A percentile compares a stretch with the other conserved stretches of the same genome.
Conservation (phyloP, 2,888 invertebrate genomes). For the Sphaeridia pumilis region DNA sequence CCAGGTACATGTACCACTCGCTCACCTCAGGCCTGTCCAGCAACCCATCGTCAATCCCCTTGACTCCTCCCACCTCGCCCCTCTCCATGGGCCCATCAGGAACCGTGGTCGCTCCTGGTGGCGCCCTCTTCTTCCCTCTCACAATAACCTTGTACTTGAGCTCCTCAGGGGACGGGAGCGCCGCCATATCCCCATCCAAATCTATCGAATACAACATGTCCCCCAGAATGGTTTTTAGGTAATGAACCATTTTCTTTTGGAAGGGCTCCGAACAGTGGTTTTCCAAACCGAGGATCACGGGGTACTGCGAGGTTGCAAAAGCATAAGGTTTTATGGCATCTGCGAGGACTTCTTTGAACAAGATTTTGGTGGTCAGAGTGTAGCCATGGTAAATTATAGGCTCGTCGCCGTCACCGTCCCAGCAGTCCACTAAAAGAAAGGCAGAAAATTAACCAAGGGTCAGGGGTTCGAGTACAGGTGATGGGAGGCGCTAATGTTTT, state of each 20-base stretch:
- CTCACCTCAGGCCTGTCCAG: too few species aligned
- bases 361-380: conserved; percentile 43
- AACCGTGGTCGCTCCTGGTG: too few species aligned
- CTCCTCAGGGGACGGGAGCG: conserved; percentile 43
- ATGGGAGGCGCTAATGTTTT: too few species aligned
- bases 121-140: conserved; percentile 40
- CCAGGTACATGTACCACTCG: background rate
- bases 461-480: background rate
- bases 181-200: conserved; percentile 39
- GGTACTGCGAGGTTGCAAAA: conserved; percentile 42
- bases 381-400: conserved; percentile 50
- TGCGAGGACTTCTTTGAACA: conserved; percentile 41
- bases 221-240: conserved; percentile 41
- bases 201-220: conserved; percentile 38
- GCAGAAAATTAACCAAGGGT: background rate
- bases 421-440: conserved; percentile 47
- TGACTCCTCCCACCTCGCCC: conserved; percentile 17
- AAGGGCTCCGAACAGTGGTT: conserved; percentile 44
- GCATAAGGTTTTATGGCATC: conserved; percentile 44
- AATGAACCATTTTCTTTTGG: conserved; percentile 41
- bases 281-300: conserved; percentile 45
- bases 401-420: conserved; percentile 46
- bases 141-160: conserved; percentile 43
- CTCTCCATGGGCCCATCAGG: too few species aligned
- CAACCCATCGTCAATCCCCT: conserved; percentile 22